Percentiles rank a stretch among this genome's conserved stretches.
These are phyloP conservation scores for Crossaster papposus DNA, from an alignment of 53 echinoderm and acorn worm genomes.

Conservation along the genomic window DNA sequence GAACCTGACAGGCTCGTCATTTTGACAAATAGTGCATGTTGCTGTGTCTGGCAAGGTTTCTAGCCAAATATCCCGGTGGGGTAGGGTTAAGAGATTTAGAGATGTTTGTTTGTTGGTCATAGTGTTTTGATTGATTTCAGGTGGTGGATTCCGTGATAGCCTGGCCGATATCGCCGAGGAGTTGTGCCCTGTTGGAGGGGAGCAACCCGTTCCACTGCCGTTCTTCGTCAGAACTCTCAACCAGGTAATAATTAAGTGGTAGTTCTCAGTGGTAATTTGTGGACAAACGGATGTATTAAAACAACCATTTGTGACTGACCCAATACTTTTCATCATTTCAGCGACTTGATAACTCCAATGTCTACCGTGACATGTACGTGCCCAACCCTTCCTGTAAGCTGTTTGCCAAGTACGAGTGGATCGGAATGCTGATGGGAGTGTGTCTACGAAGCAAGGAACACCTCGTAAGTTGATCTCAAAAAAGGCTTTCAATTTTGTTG, in stretches of 20 bases:
- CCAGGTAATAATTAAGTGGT: conserved; percentile 66
- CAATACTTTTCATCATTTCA: conserved; percentile 13
- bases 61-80: too few species aligned
- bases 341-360: conserved; percentile 91
- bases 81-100: too few species aligned
- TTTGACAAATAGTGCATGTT: too few species aligned
- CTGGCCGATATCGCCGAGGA: conserved; percentile 95
- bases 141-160: conserved; percentile 97
- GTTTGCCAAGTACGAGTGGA: conserved; percentile 95
- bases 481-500: background rate
- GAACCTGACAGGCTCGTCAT: too few species aligned
- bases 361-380: conserved; percentile 91
- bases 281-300: too few species aligned
- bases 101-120: too few species aligned
- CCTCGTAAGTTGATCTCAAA: conserved; percentile 71
- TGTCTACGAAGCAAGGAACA: conserved; percentile 97
- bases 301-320: too few species aligned
- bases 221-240: conserved; percentile 95
- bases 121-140: conserved; percentile 32
- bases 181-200: conserved; percentile 88
- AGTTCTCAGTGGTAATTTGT: too few species aligned
- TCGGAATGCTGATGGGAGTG: conserved; percentile 95
- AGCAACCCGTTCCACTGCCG: conserved; percentile 87
- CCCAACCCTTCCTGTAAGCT: conserved; percentile 92
- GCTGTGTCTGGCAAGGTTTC: too few species aligned